Conservation (phyloP, 2,888 invertebrate species). For the Tetragonisca angustula region DNA sequence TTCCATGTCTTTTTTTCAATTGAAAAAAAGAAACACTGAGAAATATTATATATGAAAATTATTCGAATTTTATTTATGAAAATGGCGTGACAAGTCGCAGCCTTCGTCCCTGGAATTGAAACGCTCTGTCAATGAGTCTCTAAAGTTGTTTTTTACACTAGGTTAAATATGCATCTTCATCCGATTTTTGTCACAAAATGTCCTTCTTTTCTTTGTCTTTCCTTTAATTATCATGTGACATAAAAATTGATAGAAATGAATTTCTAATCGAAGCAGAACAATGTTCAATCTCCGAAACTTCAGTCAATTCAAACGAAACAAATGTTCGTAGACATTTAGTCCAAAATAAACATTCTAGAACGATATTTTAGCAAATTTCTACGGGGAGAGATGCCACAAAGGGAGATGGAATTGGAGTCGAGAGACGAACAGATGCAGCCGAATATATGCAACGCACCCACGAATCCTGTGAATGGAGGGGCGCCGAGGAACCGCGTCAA, state of each 20-base stretch:
- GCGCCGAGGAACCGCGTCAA: conserved; percentile 76
- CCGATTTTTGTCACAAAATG: background rate
- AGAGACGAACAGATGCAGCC: conserved; percentile 27
- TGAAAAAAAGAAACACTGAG: background rate
- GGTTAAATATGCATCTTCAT: background rate
- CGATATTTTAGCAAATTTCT: conserved; percentile 1
- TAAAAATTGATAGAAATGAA: background rate
- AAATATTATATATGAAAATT: too few species aligned
- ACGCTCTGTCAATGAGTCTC: too few species aligned
- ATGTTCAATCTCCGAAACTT: background rate
- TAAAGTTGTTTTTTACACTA: too few species aligned
- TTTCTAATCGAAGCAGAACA: background rate
- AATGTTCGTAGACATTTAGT: background rate
- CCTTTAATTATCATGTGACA: background rate
- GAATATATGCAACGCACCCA: conserved; percentile 52
- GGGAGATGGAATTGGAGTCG: background rate
- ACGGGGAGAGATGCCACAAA: background rate
- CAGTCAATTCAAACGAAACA: background rate
- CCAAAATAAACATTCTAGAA: too few species aligned
- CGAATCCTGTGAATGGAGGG: conserved; percentile 74
- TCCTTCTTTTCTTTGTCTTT: background rate
- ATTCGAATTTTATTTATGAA: too few species aligned
- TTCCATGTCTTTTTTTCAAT: background rate
- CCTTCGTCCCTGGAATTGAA: too few species aligned
- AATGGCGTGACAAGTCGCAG: too few species aligned